These are phyloP conservation scores for Mesocricetus auratus DNA, from an alignment of 2,113 vertebrate species.

Conservation along the genomic window DNA sequence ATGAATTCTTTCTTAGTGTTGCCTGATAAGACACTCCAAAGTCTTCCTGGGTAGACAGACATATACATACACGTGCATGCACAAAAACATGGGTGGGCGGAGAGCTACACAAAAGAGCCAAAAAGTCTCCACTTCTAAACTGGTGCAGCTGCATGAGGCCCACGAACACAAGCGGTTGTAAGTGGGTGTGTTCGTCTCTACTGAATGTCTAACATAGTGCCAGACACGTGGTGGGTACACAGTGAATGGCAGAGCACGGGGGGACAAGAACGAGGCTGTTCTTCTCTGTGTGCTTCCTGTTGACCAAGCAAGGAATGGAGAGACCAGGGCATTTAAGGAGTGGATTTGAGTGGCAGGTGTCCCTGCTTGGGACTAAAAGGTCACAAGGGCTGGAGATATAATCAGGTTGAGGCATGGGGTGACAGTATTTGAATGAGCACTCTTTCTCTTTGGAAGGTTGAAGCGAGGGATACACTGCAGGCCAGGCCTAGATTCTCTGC, in stretches of 20 bases:
- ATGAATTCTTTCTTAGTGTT: background rate
- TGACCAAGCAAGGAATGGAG: background rate
- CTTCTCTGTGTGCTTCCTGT: background rate
- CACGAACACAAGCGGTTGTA: background rate
- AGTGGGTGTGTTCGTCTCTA: background rate
- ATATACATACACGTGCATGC: background rate
- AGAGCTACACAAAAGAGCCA: background rate
- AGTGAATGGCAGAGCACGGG: background rate
- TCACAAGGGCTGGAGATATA: background rate
- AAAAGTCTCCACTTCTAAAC: background rate
- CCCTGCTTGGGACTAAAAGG: background rate
- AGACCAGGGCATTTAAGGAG: background rate
- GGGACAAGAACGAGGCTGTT: background rate
- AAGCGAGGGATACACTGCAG: background rate
- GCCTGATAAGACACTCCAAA: background rate
- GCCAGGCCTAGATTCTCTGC: background rate
- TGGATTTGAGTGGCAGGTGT: too few relatives aligned
- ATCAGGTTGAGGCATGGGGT: background rate
- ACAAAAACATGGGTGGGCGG: background rate
- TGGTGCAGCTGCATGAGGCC: background rate
- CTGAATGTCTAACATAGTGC: background rate
- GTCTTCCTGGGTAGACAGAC: background rate
- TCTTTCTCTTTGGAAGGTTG: background rate
- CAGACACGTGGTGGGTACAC: background rate
- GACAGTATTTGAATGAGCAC: rapidly evolving